Evolutionary conservation across 2,888 invertebrate genomes (phyloP), one percentile per base, ranked within the genome.

Genomic region (Ornithoptera alexandrae): DNA sequence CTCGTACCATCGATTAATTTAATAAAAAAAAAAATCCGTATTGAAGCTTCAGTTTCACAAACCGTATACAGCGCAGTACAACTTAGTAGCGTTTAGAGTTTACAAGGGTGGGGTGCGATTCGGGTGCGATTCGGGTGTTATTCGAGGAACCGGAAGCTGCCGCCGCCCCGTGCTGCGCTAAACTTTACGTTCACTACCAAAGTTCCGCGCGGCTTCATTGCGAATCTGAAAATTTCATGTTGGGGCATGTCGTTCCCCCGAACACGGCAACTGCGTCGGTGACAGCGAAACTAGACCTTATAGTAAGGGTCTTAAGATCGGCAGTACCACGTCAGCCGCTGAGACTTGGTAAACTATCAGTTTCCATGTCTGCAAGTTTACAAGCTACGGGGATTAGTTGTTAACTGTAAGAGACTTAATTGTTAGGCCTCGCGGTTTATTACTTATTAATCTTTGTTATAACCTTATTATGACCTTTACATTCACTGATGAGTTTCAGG

Each of bases 181-280:
- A 85, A 87, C 84, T 87, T 85, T 83, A 84, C 84, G 85, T 85
- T 83, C 82, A 79, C 84, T 86, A 39, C 79, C 77, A 80, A 87
- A 87, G 80, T 88, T 87, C 81, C 81, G 78, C 81, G 80, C 79
- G 77, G 79, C 84, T 84, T 87, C 87, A 88, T 88, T 88, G 87
- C 82, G 84, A 87, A 88, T 86, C 86, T 87, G 85, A 86, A 87
- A 89, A 88, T 83, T 88, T 88, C 79, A 77, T 69, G 66, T 70
- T 66, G 71, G 77, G 77, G 77, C 74, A 74, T 56, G 68, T 66
- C 58, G 24, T 57, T 57, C 39, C 62, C 60, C 18, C 62, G 62
- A 20, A 74, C 74, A 64, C 69, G 68, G 66, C 80, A 77, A 74
- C 62, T 72, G 67, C 72, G 8, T 1, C 39, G 8, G 62, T 67